A percentile compares a stretch with the other conserved stretches of the same genome.
Evolutionary conservation across 1,140 invertebrate genomes (phyloP).

Genomic region (Apolygus lucorum): DNA sequence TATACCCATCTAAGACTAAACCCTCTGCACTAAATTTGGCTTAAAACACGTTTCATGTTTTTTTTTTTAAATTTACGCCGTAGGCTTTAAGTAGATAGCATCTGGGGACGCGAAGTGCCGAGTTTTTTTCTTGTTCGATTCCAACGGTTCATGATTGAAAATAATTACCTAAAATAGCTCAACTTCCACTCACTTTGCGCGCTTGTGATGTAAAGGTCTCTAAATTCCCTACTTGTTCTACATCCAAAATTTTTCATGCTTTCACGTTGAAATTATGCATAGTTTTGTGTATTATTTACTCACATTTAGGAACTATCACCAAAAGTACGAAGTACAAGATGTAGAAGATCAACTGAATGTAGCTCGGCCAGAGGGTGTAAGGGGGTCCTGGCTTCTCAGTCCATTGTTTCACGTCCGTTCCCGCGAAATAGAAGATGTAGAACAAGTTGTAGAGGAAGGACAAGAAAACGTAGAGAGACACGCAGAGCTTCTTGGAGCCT

Average conservation of each 20-base stretch:
- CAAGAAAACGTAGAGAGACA: background rate
- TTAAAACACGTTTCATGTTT: background rate
- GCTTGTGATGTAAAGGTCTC: background rate
- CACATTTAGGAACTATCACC: background rate
- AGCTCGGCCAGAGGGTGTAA: background rate
- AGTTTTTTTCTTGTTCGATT: too few species aligned
- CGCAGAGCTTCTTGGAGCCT: background rate
- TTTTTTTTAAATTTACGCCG: too few species aligned
- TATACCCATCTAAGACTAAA: too few species aligned
- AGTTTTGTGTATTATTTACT: background rate
- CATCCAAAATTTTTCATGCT: background rate
- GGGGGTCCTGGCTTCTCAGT: background rate
- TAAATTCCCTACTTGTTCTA: background rate
- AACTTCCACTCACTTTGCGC: background rate
- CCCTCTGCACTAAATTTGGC: background rate
- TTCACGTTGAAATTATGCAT: background rate
- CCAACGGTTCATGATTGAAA: too few species aligned
- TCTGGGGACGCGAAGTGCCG: too few species aligned
- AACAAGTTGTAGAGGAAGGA: background rate
- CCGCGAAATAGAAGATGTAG: background rate
- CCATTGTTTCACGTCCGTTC: too few species aligned
- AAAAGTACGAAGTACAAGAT: background rate
- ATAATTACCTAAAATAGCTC: background rate
- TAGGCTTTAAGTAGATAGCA: too few species aligned
- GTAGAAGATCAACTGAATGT: background rate